phyloP scores from a whole-genome alignment of 1,140 invertebrate genomes.

The Akabosia matsudoensis region DNA sequence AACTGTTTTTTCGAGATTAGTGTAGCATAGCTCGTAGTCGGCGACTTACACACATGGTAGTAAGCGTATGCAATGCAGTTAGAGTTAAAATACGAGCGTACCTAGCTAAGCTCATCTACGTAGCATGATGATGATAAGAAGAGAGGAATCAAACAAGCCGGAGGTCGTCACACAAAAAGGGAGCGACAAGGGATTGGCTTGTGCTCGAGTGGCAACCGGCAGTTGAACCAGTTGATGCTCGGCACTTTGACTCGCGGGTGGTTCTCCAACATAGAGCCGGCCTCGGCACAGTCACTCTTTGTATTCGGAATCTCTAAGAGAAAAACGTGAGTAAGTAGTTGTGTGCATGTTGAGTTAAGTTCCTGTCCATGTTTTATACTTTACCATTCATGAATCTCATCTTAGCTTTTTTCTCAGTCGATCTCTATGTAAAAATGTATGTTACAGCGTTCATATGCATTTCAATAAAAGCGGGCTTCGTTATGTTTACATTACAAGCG shows the following conservation, averaged over 20 bases:
- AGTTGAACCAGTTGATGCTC: conserved; percentile 41
- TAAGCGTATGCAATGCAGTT: neutral
- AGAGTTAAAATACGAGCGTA: neutral
- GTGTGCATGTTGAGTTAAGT: conserved; percentile 10
- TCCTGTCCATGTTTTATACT: neutral
- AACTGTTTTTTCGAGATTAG: too few relatives aligned
- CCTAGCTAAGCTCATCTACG: conserved; percentile 3
- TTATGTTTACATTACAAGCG: too few relatives aligned
- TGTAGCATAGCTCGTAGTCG: too few relatives aligned
- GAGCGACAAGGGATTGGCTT: conserved; percentile 3
- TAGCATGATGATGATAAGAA: conserved; percentile 17
- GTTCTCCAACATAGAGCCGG: conserved; percentile 29
- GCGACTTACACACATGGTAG: too few relatives aligned
- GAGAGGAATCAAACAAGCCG: conserved; percentile 12
- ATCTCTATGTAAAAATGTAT: too few relatives aligned
- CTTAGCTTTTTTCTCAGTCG: conserved; percentile 11
- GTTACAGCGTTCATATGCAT: too few relatives aligned
- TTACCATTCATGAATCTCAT: neutral
- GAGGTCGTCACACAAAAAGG: conserved; percentile 20
- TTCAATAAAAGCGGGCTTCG: too few relatives aligned
- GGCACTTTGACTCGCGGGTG: conserved; percentile 42
- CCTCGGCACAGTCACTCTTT: conserved; percentile 30
- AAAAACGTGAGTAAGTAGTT: conserved; percentile 17
- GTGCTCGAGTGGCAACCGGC: conserved; percentile 25
- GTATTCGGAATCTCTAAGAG: conserved; percentile 14